These are phyloP conservation scores for Thinocorus orbignyianus DNA, from an alignment of 2,113 vertebrate genomes.

Conservation along the genomic window DNA sequence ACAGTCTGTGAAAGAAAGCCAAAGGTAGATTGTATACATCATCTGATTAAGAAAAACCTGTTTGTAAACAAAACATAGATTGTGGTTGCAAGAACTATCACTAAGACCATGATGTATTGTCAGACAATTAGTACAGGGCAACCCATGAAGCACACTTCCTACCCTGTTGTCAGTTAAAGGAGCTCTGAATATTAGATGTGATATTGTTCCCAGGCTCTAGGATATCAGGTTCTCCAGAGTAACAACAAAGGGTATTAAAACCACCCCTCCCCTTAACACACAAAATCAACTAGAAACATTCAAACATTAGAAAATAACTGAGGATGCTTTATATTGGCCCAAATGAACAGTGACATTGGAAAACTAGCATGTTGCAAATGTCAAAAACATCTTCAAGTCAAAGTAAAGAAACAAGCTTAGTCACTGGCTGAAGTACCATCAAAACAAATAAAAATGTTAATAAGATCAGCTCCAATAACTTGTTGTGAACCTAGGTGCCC, in stretches of 20 bases:
- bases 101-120: background rate
- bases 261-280: background rate
- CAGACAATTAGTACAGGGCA: background rate
- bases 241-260: background rate
- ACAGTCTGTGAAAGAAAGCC: background rate
- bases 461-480: background rate
- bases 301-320: background rate
- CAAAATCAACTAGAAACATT: background rate
- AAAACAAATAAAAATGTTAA: background rate
- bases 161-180: background rate
- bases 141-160: background rate
- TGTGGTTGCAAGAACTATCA: background rate
- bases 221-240: background rate
- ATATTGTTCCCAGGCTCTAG: background rate
- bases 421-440: background rate
- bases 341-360: background rate
- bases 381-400: background rate
- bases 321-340: background rate
- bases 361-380: background rate
- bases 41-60: background rate
- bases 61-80: background rate
- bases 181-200: background rate
- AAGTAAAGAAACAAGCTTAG: background rate
- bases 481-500: background rate
- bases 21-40: background rate